Conservation (phyloP, 2,888 invertebrate species). For the Caenorhabditis virilis region DNA sequence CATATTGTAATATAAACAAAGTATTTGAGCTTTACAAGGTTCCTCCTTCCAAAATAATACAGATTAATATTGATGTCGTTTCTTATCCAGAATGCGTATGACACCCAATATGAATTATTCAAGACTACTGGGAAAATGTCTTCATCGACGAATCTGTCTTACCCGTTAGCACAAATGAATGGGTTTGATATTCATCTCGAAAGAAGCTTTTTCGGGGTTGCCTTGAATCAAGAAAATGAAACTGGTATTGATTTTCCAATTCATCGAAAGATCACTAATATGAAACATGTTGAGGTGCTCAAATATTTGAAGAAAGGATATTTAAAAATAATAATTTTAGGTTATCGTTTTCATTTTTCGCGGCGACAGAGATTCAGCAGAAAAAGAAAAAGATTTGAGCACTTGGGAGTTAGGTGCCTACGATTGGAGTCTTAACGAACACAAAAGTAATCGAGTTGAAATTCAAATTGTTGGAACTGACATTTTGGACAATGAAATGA, state of each 20-base stretch:
- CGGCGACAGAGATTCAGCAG: conserved; percentile 56
- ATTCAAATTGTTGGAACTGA: conserved; percentile 64
- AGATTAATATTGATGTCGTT: background rate
- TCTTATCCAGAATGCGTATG: conserved; percentile 40
- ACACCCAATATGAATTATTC: conserved; percentile 36
- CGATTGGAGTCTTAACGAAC: conserved; percentile 50
- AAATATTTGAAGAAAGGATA: background rate
- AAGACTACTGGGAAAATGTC: conserved; percentile 16
- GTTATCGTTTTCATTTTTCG: conserved; percentile 66
- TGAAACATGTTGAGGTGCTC: conserved; percentile 59
- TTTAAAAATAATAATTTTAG: conserved; percentile 22
- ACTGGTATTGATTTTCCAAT: conserved; percentile 24
- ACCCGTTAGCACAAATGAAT: conserved; percentile 55
- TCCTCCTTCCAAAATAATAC: background rate
- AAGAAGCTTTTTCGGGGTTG: conserved; percentile 58
- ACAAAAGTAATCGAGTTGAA: conserved; percentile 49
- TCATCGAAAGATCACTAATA: conserved; percentile 56
- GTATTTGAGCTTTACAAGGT: conserved; percentile 63
- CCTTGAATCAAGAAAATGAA: conserved; percentile 8
- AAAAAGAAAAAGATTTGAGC: conserved; percentile 53
- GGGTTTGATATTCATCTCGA: conserved; percentile 63
- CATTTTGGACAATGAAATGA: conserved; percentile 66
- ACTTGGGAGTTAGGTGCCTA: conserved; percentile 62
- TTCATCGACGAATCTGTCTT: conserved; percentile 44
- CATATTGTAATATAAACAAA: conserved; percentile 63